Evolutionary conservation across 2,888 invertebrate species (phyloP).

Genomic region (Sarcophaga subvicina): DNA sequence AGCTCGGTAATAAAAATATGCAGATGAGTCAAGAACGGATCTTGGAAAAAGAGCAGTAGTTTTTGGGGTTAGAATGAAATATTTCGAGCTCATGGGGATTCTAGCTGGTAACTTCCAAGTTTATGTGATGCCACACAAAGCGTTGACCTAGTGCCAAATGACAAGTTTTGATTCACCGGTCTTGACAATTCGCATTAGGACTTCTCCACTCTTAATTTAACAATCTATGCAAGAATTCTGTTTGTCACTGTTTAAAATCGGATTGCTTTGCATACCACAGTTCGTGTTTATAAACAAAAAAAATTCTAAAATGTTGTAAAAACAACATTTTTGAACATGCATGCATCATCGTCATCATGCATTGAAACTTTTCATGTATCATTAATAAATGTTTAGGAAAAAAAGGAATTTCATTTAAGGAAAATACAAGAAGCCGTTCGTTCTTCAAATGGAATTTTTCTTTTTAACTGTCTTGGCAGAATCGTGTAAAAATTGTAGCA

Average conservation of each 20-base stretch:
- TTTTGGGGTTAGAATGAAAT: too few species aligned
- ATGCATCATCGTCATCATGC: constrained; percentile 47
- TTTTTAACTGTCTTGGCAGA: constrained; percentile 40
- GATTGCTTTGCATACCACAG: constrained; percentile 20
- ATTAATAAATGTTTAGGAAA: constrained; percentile 38
- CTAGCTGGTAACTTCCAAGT: too few species aligned
- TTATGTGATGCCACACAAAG: too few species aligned
- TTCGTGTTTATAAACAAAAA: neutral
- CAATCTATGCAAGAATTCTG: neutral
- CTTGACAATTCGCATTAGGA: too few species aligned
- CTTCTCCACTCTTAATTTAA: too few species aligned
- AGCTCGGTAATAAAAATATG: too few species aligned
- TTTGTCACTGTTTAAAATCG: neutral
- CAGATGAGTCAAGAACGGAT: too few species aligned
- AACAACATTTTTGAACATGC: constrained; percentile 54
- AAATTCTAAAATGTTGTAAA: constrained; percentile 35
- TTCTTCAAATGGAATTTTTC: constrained; percentile 32
- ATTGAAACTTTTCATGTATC: constrained; percentile 56
- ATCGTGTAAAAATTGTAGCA: constrained; percentile 61
- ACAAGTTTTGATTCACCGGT: too few species aligned
- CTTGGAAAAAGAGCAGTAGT: too few species aligned
- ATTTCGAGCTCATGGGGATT: too few species aligned
- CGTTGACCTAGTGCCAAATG: too few species aligned
- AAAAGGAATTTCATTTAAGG: constrained; percentile 56
- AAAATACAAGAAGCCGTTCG: constrained; percentile 64